Base-by-base conservation (phyloP, 1,140 invertebrate species). In the Zeugodacus cucurbitae region DNA sequence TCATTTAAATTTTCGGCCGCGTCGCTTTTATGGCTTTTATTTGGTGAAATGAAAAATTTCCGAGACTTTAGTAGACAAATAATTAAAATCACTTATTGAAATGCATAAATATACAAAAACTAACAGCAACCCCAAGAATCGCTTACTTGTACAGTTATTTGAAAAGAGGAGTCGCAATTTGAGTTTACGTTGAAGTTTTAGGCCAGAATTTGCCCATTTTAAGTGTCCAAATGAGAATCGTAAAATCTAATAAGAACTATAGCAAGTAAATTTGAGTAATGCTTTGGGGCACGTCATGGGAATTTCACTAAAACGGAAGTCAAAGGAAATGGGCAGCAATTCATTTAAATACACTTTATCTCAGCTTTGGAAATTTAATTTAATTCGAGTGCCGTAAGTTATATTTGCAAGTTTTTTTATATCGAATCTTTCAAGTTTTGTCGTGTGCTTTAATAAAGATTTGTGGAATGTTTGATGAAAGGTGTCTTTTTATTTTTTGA, bases 51-150 rank as follows among this genome's bases (percentile, higher is more conserved):
- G 67, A 74, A 74, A 74, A 74, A 74, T 37, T 74, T 37, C 5
- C 67, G 17, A 32, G 67, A 41, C 67, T 41, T 37, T 74, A 37
- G 67, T 37, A 17, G 17, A 34, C 32, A 22, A 74, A 74, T 74
- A 74, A 74, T 74, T 34, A 74, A 74, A 74, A 74, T 74, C 67
- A 74, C 67, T 74, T 74, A 74, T 41, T 74, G 32, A 41, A 74
- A 74, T 74, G 41, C 67, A 74, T 74, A 74, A 74, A 74, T 74
- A 74, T 20, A 41, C 32, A 74, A 37, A 70, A 20, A 14, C 44
- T 17, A 70, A 70, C 1, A 32, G n/a, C n/a, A n/a, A n/a, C n/a
- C n/a, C n/a, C n/a, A n/a, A n/a, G n/a, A 10, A 14, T 1, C 59
- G 4, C 59, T 26, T 3, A 8, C 58, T n/a, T 10, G 29, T 29